phyloP scores from a whole-genome alignment of 1,140 invertebrate genomes.

The Pseudomyrmex cubaensis region DNA sequence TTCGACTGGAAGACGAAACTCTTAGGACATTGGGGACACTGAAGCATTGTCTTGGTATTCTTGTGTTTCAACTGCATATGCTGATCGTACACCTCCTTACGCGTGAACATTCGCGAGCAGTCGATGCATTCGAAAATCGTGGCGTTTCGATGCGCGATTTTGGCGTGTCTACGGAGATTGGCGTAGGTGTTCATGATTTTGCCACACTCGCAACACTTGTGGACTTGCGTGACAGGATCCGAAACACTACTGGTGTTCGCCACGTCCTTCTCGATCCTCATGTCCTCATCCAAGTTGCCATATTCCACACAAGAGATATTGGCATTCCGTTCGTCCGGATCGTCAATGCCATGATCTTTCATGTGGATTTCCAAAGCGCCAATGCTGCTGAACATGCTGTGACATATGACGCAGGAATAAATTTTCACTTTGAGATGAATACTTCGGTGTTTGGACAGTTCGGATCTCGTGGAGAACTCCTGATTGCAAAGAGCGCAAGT shows the following conservation, averaged over 20 bases:
- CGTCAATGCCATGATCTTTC: constrained; percentile 83
- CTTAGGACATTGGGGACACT: constrained; percentile 78
- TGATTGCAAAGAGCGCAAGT: constrained; percentile 88
- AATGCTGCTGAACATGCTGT: constrained; percentile 87
- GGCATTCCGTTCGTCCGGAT: constrained; percentile 75
- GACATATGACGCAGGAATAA: constrained; percentile 87
- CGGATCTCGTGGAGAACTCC: constrained; percentile 86
- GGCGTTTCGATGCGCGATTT: constrained; percentile 85
- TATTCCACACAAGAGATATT: constrained; percentile 76
- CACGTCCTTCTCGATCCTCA: constrained; percentile 29
- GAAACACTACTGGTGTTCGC: constrained; percentile 65
- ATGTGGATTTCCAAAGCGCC: constrained; percentile 86
- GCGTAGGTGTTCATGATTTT: constrained; percentile 85
- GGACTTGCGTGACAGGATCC: constrained; percentile 76
- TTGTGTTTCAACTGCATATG: constrained; percentile 70
- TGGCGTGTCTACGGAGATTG: constrained; percentile 85
- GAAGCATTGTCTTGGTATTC: constrained; percentile 52
- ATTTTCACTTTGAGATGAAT: constrained; percentile 89
- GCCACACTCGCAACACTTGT: constrained; percentile 86
- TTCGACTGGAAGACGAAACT: constrained; percentile 78
- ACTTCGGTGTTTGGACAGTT: constrained; percentile 88
- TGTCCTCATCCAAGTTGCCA: constrained; percentile 26
- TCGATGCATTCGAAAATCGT: constrained; percentile 83
- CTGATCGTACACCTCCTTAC: constrained; percentile 66
- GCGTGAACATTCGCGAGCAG: constrained; percentile 77